Conservation (phyloP, 2,113 vertebrate genomes). For the Bombycilla garrulus region DNA sequence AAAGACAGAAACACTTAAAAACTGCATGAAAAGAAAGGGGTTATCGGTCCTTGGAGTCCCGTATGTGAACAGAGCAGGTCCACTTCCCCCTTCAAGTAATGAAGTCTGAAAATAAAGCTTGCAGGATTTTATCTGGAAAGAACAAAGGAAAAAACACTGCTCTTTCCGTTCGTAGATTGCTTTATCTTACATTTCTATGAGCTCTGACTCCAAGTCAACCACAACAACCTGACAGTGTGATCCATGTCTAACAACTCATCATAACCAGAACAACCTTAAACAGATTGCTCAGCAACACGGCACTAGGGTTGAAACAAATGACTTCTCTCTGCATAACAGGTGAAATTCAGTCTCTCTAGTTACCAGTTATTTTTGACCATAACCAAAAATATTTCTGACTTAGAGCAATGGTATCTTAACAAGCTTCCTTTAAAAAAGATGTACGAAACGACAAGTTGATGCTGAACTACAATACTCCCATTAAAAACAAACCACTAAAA, state of each 20-base stretch:
- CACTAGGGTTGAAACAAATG: background rate
- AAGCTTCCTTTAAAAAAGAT: background rate
- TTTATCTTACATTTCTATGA: background rate
- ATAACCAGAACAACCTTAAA: background rate
- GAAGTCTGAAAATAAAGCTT: background rate
- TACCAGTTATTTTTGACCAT: background rate
- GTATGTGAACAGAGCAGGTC: background rate
- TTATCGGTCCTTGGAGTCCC: background rate
- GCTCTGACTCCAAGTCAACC: background rate
- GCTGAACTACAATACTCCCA: background rate
- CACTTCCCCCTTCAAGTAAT: background rate
- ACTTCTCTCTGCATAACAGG: background rate
- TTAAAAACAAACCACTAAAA: background rate
- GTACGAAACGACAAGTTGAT: background rate
- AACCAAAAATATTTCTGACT: background rate
- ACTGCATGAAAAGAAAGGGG: background rate
- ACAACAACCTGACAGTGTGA: background rate
- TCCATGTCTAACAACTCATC: background rate
- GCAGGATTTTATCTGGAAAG: background rate
- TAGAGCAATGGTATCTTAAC: background rate
- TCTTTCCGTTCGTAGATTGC: background rate
- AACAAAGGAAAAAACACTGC: background rate
- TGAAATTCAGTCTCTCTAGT: background rate
- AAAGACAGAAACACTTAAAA: background rate
- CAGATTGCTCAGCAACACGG: background rate